phyloP scores from a whole-genome alignment of 2,888 invertebrate species.

The Agrotis clavis region DNA sequence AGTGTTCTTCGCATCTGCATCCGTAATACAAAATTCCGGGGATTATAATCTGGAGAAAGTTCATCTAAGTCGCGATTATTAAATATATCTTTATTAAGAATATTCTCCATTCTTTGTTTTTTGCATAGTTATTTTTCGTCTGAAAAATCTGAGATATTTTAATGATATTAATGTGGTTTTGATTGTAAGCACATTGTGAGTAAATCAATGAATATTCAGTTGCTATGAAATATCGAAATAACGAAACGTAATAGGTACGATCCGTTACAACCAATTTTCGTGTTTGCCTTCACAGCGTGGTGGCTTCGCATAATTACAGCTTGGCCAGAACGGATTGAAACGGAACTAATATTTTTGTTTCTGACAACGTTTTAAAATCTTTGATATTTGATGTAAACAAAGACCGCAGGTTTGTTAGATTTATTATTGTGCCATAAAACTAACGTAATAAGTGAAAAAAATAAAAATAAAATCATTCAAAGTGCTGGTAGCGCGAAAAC shows the following conservation, averaged over 20 bases:
- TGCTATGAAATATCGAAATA: constrained; percentile 63
- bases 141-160: background rate
- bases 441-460: too few species aligned
- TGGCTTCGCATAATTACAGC: too few species aligned
- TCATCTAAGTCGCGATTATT: constrained; percentile 72
- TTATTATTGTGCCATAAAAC: too few species aligned
- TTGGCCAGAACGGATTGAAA: too few species aligned
- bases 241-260: constrained; percentile 37
- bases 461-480: too few species aligned
- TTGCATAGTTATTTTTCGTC: constrained; percentile 42
- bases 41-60: constrained; percentile 78
- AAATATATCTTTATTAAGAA: constrained; percentile 80
- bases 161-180: background rate
- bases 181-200: background rate
- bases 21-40: constrained; percentile 71
- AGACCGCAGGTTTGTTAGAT: too few species aligned
- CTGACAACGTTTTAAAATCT: too few species aligned
- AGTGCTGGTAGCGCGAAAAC: too few species aligned
- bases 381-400: too few species aligned
- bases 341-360: too few species aligned
- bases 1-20: constrained; percentile 78
- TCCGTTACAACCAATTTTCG: background rate
- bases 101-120: constrained; percentile 79
- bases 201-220: constrained; percentile 47
- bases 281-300: too few species aligned